phyloP scores from a whole-genome alignment of 1,140 invertebrate species.

The Bombyx mori region ASM3026992v2 NC_085131.1:4796001-4796500 shows the following conservation, averaged over 20 bases:
- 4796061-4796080: slow-evolving; percentile 76
- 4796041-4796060: slow-evolving; percentile 86
- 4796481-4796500: no score
- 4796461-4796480: no score
- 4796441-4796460: no score
- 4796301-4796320: no score
- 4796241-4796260: neutral
- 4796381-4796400: no score
- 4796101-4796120: slow-evolving; percentile 75
- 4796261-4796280: neutral
- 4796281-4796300: neutral
- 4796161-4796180: neutral
- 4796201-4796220: neutral
- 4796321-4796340: no score
- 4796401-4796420: no score
- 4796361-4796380: no score
- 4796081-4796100: slow-evolving; percentile 71
- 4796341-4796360: no score
- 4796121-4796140: slow-evolving; percentile 82
- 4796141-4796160: neutral
- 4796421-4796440: no score
- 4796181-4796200: neutral
- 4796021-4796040: slow-evolving; percentile 88
- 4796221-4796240: neutral
- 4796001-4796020: slow-evolving; percentile 79